These are phyloP conservation scores for Limonius californicus DNA, from an alignment of 1,140 invertebrate genomes.

Conservation along the genomic window DNA sequence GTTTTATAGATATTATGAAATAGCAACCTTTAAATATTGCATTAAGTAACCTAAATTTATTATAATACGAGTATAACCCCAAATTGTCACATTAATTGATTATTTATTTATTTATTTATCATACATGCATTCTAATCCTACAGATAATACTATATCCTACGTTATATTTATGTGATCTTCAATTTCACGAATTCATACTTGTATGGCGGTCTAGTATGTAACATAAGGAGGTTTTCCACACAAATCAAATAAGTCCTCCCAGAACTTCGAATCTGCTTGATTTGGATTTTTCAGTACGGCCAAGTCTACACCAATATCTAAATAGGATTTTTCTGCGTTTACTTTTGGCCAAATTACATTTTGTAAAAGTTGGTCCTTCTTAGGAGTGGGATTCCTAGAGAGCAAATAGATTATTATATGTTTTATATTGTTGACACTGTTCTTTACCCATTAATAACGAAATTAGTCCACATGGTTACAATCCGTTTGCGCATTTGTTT, in stretches of 20 bases:
- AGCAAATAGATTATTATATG: no score
- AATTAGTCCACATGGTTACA: slow-evolving; percentile 17
- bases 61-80: no score
- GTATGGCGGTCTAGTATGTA: slow-evolving; percentile 28
- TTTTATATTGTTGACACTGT: no score
- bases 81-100: no score
- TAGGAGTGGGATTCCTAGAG: background rate
- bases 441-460: slow-evolving; percentile 3
- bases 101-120: no score
- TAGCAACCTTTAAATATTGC: no score
- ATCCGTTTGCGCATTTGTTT: slow-evolving; percentile 13
- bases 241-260: slow-evolving; percentile 26
- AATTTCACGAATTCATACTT: no score
- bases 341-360: slow-evolving; percentile 2
- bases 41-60: no score
- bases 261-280: slow-evolving; percentile 25
- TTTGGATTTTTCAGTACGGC: slow-evolving; percentile 24
- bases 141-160: no score
- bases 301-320: slow-evolving; percentile 28
- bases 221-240: slow-evolving; percentile 31
- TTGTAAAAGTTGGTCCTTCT: background rate
- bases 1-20: no score
- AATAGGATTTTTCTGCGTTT: background rate
- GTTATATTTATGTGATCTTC: no score
- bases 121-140: no score